Conservation (phyloP, 1,140 invertebrate genomes). For the Tribolium madens region DNA sequence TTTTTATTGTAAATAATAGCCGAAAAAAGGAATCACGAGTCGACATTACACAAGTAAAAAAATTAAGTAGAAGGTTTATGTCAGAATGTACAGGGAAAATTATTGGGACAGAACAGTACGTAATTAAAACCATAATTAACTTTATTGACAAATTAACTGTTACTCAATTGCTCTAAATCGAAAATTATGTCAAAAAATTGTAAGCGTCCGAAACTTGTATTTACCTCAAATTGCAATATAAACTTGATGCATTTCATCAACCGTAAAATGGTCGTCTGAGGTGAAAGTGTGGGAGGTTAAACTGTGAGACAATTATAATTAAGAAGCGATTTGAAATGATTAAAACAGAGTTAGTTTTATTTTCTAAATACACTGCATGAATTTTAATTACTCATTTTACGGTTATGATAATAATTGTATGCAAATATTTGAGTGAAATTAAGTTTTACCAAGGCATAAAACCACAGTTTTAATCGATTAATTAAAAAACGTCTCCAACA, state of each 20-base stretch:
- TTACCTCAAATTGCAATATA: neutral
- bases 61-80: slow-evolving; percentile 14
- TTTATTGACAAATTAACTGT: slow-evolving; percentile 21
- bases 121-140: slow-evolving; percentile 31
- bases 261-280: slow-evolving; percentile 1
- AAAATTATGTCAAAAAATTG: neutral
- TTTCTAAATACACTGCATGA: neutral
- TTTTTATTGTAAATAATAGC: neutral
- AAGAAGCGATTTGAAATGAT: neutral
- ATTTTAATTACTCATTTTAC: slow-evolving; percentile 28
- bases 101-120: slow-evolving; percentile 24
- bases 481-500: slow-evolving; percentile 35
- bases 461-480: slow-evolving; percentile 34
- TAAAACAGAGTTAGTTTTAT: neutral
- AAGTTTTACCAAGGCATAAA: slow-evolving; percentile 8
- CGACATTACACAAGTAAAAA: slow-evolving; percentile 11
- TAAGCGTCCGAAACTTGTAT: neutral
- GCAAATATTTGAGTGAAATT: slow-evolving; percentile 13
- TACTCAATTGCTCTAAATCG: neutral
- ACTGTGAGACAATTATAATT: slow-evolving; percentile 34
- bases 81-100: slow-evolving; percentile 18
- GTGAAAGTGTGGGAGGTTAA: slow-evolving; percentile 34
- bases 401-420: slow-evolving; percentile 4
- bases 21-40: neutral
- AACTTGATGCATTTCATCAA: slow-evolving; percentile 15